Percentiles rank a stretch among this genome's conserved stretches.
These are phyloP conservation scores for Trissolcus basalis DNA, from an alignment of 1,140 invertebrate genomes.

Conservation along the genomic window DNA sequence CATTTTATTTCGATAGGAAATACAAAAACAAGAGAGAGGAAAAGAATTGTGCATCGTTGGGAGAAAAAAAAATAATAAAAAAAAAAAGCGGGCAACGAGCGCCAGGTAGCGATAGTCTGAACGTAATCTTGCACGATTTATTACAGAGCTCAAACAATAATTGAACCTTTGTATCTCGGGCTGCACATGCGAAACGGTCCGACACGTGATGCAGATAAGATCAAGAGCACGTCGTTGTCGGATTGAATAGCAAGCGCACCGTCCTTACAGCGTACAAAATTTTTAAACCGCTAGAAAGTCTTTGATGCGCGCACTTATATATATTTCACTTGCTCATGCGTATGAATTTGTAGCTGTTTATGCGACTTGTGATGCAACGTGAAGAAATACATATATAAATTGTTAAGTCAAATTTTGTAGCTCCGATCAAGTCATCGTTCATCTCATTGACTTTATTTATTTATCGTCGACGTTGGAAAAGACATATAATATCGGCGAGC, in stretches of 20 bases:
- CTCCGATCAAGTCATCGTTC: too few relatives aligned
- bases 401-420: too few relatives aligned
- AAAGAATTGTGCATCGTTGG: background rate
- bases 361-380: too few relatives aligned
- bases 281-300: slow-evolving; percentile 12
- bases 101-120: slow-evolving; percentile 22
- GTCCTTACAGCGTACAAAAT: slow-evolving; percentile 5
- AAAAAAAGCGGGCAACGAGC: background rate
- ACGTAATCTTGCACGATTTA: slow-evolving; percentile 28
- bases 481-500: slow-evolving; percentile 12
- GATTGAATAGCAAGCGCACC: slow-evolving; percentile 8
- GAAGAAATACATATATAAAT: too few relatives aligned
- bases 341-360: background rate
- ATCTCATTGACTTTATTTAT: too few relatives aligned
- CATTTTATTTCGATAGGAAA: too few relatives aligned
- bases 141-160: slow-evolving; percentile 33
- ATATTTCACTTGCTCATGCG: slow-evolving; percentile 1
- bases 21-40: too few relatives aligned
- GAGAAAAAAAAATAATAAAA: background rate
- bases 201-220: slow-evolving; percentile 32
- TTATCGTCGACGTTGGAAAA: too few relatives aligned
- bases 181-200: slow-evolving; percentile 28
- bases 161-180: slow-evolving; percentile 26
- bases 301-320: slow-evolving; percentile 1
- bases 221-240: slow-evolving; percentile 19